phyloP scores from a whole-genome alignment of 1,140 invertebrate species.

The Chlorops oryzae region DNA sequence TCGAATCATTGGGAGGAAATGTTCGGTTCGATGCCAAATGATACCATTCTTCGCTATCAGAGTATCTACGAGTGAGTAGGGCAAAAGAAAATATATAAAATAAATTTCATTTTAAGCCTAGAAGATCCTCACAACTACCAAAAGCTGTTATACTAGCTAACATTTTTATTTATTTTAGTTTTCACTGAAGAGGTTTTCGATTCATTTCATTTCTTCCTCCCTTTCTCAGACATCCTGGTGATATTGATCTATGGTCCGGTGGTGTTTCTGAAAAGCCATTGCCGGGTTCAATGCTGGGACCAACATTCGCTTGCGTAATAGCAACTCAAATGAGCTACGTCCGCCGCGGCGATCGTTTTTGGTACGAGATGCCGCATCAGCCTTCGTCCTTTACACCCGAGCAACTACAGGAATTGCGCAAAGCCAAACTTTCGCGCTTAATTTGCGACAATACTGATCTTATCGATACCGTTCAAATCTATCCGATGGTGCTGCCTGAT shows the following conservation, averaged over 20 bases:
- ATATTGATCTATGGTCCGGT: conserved; percentile 88
- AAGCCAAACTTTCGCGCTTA: conserved; percentile 75
- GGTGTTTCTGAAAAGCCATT: conserved; percentile 85
- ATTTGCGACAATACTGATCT: conserved; percentile 95
- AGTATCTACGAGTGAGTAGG: conserved; percentile 66
- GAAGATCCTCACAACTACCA: no score
- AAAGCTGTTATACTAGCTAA: background rate
- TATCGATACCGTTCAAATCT: conserved; percentile 85
- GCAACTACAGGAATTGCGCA: conserved; percentile 86
- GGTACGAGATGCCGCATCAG: conserved; percentile 90
- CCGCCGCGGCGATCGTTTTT: conserved; percentile 88
- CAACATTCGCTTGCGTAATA: conserved; percentile 93
- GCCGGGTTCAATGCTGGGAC: conserved; percentile 84
- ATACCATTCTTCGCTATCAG: conserved; percentile 71
- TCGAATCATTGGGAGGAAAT: conserved; percentile 79
- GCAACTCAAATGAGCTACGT: conserved; percentile 92
- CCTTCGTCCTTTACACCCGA: conserved; percentile 86
- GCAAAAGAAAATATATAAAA: background rate
- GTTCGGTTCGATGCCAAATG: conserved; percentile 82
- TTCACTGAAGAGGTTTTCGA: no score
- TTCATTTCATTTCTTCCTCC: no score
- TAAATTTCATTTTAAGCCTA: background rate
- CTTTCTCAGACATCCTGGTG: conserved; percentile 65
- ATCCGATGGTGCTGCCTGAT: conserved; percentile 88
- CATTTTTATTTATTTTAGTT: background rate